Evolutionary conservation across 2,888 invertebrate species (phyloP).

Genomic region (Cristatella mucedo): DNA sequence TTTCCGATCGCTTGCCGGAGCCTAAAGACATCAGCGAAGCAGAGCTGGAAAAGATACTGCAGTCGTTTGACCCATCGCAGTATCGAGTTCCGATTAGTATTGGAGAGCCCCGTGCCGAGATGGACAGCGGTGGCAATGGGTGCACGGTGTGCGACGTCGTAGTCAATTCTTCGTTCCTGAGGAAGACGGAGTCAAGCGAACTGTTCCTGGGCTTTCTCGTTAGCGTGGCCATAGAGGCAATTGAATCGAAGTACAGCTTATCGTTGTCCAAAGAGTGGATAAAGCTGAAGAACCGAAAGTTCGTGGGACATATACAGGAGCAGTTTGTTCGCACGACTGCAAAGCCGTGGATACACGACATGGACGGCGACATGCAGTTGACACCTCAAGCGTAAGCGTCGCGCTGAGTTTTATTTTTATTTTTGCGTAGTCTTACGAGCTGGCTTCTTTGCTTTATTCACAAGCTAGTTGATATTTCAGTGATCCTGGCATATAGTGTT

Average conservation of each 20-base stretch:
- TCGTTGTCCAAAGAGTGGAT: constrained; percentile 46
- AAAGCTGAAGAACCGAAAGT: constrained; percentile 35
- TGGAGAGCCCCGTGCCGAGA: constrained; percentile 59
- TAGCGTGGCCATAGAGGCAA: constrained; percentile 59
- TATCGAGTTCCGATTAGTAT: constrained; percentile 79
- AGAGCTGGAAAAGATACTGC: constrained; percentile 51
- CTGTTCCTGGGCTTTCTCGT: constrained; percentile 64
- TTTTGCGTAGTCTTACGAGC: constrained; percentile 1
- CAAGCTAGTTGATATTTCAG: no score
- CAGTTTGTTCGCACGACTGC: constrained; percentile 32
- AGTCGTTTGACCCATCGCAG: constrained; percentile 52
- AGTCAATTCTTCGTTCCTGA: constrained; percentile 58
- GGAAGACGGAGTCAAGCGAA: constrained; percentile 54
- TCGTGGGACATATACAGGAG: constrained; percentile 30
- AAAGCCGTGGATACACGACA: constrained; percentile 23
- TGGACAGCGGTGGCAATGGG: constrained; percentile 57
- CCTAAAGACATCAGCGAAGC: constrained; percentile 41
- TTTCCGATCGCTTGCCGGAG: constrained; percentile 46
- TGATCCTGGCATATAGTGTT: no score
- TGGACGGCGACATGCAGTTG: constrained; percentile 2
- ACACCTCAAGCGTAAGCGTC: constrained; percentile 6
- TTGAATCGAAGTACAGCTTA: constrained; percentile 61
- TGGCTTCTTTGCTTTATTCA: no score
- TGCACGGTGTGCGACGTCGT: constrained; percentile 68
- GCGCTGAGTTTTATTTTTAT: background rate